A percentile compares a stretch with the other conserved stretches of the same genome.
These are phyloP conservation scores for Paraescarpia echinospica DNA, from an alignment of 1,140 invertebrate species.

Conservation along the genomic window DNA sequence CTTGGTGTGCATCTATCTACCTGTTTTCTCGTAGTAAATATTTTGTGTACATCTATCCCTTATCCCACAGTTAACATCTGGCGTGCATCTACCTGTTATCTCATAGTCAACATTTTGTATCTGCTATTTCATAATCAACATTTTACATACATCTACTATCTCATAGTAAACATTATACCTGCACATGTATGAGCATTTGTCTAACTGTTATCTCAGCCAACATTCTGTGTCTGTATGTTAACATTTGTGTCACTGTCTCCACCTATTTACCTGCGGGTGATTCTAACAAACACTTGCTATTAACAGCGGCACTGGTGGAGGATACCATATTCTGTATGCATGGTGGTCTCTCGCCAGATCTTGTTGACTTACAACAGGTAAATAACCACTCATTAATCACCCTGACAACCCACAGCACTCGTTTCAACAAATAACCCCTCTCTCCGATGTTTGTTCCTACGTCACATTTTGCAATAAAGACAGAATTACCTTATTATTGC, in stretches of 20 bases:
- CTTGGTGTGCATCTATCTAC: not conserved
- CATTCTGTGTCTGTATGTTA: too few relatives aligned
- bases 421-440: not conserved
- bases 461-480: not conserved
- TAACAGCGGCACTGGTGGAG: conserved; percentile 40
- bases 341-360: conserved; percentile 55
- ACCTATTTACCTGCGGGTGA: not conserved
- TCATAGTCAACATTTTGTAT: not conserved
- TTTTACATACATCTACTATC: too few relatives aligned
- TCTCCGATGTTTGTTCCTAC: not conserved
- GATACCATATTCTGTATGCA: conserved; percentile 56
- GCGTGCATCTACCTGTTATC: not conserved
- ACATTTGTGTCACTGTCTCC: too few relatives aligned
- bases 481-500: not conserved
- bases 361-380: conserved; percentile 51
- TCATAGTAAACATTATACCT: too few relatives aligned
- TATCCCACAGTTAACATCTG: too few relatives aligned
- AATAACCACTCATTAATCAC: conserved; percentile 13
- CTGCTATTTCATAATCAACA: too few relatives aligned
- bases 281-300: not conserved
- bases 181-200: too few relatives aligned
- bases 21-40: not conserved
- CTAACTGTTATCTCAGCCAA: too few relatives aligned
- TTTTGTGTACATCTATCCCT: not conserved
- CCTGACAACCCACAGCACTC: too few relatives aligned